Percentiles rank a stretch among this genome's conserved stretches.
These are phyloP conservation scores for Nannoperca obscura DNA, from an alignment of 2,797 vertebrate genomes.

Conservation along the genomic window DNA sequence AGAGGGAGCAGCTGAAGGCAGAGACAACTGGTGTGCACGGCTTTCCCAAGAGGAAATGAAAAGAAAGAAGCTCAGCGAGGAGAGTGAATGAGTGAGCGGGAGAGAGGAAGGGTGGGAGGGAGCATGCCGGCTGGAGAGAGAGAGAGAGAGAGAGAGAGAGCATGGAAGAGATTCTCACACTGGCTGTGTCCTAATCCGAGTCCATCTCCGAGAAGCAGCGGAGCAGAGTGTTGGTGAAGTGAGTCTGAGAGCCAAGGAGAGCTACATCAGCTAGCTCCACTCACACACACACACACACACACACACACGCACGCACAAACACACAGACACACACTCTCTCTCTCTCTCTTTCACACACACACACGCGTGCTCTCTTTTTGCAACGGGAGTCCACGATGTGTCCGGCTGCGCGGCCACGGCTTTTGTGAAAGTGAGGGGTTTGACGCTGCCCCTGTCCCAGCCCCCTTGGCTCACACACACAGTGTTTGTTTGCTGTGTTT, in stretches of 20 bases:
- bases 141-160: slow-evolving; percentile 59
- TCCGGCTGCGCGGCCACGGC: slow-evolving; percentile 69
- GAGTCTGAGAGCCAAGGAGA: slow-evolving; percentile 78
- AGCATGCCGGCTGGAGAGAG: slow-evolving; percentile 72
- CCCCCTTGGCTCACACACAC: slow-evolving; percentile 72
- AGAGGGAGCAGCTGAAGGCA: slow-evolving; percentile 81
- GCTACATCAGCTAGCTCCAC: slow-evolving; percentile 68
- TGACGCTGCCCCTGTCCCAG: slow-evolving; percentile 72
- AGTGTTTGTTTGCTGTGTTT: slow-evolving; percentile 80
- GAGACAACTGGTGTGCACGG: slow-evolving; percentile 85
- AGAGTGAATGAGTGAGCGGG: slow-evolving; percentile 82
- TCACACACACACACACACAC: slow-evolving; percentile 47
- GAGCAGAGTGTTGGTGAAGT: slow-evolving; percentile 82
- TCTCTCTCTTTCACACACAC: slow-evolving; percentile 22
- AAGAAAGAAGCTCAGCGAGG: slow-evolving; percentile 84
- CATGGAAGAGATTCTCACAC: slow-evolving; percentile 80
- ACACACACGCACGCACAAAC: slow-evolving; percentile 39
- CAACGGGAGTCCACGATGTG: slow-evolving; percentile 72
- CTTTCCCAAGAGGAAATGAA: slow-evolving; percentile 89
- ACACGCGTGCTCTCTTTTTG: slow-evolving; percentile 42
- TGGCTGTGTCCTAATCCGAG: slow-evolving; percentile 83
- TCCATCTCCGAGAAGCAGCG: slow-evolving; percentile 83
- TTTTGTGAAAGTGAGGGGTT: slow-evolving; percentile 80
- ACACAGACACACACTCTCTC: slow-evolving; percentile 42
- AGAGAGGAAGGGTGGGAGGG: slow-evolving; percentile 75